These are phyloP conservation scores for Pogonomyrmex californicus DNA, from an alignment of 1,140 invertebrate genomes.

Conservation along the genomic window DNA sequence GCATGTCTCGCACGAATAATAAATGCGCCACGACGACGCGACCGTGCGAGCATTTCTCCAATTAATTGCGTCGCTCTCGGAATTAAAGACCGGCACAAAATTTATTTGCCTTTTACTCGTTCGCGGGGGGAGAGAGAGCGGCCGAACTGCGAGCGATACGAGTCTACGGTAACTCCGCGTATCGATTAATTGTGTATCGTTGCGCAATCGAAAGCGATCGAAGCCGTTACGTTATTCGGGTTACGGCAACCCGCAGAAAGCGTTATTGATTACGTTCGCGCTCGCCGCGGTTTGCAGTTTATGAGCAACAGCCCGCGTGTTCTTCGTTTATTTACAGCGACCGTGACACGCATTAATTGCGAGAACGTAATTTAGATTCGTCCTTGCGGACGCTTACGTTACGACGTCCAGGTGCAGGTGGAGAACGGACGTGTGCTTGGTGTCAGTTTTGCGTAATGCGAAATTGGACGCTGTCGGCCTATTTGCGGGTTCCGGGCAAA, in stretches of 20 bases:
- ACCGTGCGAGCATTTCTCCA: conserved; percentile 22
- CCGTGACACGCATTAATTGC: conserved; percentile 57
- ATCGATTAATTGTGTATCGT: conserved; percentile 21
- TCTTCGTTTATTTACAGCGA: conserved; percentile 29
- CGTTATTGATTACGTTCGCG: conserved; percentile 36
- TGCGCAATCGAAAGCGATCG: conserved; percentile 9
- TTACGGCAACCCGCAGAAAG: conserved; percentile 44
- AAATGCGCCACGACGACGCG: conserved; percentile 13
- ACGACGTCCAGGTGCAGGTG: conserved; percentile 42
- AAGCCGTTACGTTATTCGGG: conserved; percentile 6
- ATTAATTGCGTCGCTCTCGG: conserved; percentile 22
- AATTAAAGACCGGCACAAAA: conserved; percentile 31
- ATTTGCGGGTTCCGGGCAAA: conserved; percentile 38
- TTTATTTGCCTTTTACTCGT: conserved; percentile 11
- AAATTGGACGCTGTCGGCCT: conserved; percentile 51
- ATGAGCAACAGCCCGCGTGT: conserved; percentile 1
- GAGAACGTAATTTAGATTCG: conserved; percentile 56
- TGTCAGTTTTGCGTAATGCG: conserved; percentile 54
- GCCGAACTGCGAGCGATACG: neutral
- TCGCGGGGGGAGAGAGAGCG: neutral
- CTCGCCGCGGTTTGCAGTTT: conserved; percentile 28
- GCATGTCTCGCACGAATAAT: conserved; percentile 37
- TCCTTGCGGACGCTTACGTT: conserved; percentile 37
- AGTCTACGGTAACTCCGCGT: neutral
- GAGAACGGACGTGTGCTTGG: conserved; percentile 46